phyloP scores from a whole-genome alignment of 1,140 invertebrate species.

The Drosophila nasuta region DNA sequence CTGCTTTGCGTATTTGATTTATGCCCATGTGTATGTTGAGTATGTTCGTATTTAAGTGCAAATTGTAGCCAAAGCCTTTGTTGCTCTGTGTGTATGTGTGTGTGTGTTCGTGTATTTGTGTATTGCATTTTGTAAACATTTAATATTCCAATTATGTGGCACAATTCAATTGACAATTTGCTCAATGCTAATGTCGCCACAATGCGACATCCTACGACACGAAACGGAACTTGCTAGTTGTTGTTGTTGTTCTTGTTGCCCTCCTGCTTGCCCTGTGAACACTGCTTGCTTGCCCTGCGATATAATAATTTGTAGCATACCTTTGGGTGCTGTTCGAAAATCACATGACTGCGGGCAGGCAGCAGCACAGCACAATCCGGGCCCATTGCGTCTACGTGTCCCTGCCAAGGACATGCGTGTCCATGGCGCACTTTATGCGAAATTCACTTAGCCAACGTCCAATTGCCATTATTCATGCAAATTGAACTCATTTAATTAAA shows the following conservation, averaged over 20 bases:
- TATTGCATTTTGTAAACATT: slow-evolving; percentile 81
- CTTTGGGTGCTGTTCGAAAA: slow-evolving; percentile 49
- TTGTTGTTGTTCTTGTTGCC: slow-evolving; percentile 6
- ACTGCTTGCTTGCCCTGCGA: slow-evolving; percentile 14
- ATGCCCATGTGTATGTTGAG: slow-evolving; percentile 47
- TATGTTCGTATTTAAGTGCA: slow-evolving; percentile 75
- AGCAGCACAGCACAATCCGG: not conserved
- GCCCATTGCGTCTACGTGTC: not conserved
- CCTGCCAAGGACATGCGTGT: slow-evolving; percentile 1
- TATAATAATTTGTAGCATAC: slow-evolving; percentile 58
- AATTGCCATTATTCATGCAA: slow-evolving; percentile 57
- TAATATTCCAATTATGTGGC: slow-evolving; percentile 80
- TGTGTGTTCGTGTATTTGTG: slow-evolving; percentile 55
- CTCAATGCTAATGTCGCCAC: slow-evolving; percentile 46
- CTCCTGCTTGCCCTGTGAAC: not conserved
- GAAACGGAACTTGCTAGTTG: slow-evolving; percentile 2
- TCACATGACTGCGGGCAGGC: slow-evolving; percentile 30
- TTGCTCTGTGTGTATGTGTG: slow-evolving; percentile 16
- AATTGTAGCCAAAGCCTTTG: slow-evolving; percentile 63
- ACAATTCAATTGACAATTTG: slow-evolving; percentile 77
- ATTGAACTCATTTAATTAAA: slow-evolving; percentile 62
- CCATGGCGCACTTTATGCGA: slow-evolving; percentile 30
- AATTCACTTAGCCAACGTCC: slow-evolving; percentile 61
- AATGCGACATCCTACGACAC: slow-evolving; percentile 33
- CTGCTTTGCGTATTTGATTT: slow-evolving; percentile 63